Percentiles rank a stretch among this genome's conserved stretches.
Evolutionary conservation across 2,888 invertebrate genomes (phyloP).

Genomic region (Eretmocerus hayati): DNA sequence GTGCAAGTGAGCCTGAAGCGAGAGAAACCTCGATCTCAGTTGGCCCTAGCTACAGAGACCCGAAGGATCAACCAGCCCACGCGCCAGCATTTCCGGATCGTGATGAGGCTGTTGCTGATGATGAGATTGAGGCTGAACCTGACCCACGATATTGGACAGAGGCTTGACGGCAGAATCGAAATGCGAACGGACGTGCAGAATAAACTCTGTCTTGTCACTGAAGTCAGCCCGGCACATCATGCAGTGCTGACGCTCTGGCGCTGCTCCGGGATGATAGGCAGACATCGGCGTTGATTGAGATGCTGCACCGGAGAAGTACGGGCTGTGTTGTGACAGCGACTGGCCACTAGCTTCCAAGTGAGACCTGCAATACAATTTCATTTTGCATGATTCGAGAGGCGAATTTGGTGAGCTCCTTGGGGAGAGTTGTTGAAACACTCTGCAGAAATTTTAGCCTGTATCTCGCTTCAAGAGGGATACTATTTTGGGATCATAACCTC

Average conservation of each 20-base stretch:
- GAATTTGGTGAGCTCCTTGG: no score
- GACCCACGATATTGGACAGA: no score
- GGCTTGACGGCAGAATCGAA: conserved; percentile 48
- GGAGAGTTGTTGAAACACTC: no score
- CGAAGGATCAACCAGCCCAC: conserved; percentile 42
- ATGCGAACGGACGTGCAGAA: conserved; percentile 63
- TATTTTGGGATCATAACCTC: no score
- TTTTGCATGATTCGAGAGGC: no score
- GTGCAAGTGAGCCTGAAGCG: no score
- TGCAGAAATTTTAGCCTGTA: no score
- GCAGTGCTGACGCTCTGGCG: conserved; percentile 50
- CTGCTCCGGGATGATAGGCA: conserved; percentile 11
- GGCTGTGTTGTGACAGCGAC: conserved; percentile 44
- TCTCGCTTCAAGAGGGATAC: no score
- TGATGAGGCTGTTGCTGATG: conserved; percentile 38
- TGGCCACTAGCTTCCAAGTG: conserved; percentile 39
- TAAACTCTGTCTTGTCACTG: conserved; percentile 60
- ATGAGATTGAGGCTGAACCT: conserved; percentile 28
- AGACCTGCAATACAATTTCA: no score
- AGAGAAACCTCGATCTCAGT: no score
- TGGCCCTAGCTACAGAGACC: conserved; percentile 44
- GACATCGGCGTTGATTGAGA: conserved; percentile 38
- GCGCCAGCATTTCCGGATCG: conserved; percentile 42
- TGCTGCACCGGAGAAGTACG: conserved; percentile 42
- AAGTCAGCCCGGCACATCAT: conserved; percentile 63